Conservation (phyloP, 2,888 invertebrate genomes). For the Corbicula japonica region DNA sequence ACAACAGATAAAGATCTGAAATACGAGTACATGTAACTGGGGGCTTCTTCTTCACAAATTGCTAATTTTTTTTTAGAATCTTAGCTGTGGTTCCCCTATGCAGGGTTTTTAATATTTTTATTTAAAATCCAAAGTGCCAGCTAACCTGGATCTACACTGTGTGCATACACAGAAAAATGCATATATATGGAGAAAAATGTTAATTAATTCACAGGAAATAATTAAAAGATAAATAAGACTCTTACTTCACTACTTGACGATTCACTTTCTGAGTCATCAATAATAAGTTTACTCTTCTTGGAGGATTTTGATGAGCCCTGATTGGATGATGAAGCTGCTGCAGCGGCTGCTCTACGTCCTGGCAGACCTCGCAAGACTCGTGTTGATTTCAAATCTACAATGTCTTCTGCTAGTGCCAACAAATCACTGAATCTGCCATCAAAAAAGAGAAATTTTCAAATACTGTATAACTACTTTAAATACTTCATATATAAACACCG, state of each 20-base stretch:
- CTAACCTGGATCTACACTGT: neutral
- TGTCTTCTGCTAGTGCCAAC: slow-evolving; percentile 95
- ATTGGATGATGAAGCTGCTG: slow-evolving; percentile 67
- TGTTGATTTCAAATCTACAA: slow-evolving; percentile 87
- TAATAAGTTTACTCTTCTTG: slow-evolving; percentile 72
- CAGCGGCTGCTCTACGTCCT: slow-evolving; percentile 77
- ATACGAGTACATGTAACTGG: neutral
- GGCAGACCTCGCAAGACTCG: slow-evolving; percentile 77
- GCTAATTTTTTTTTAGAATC: neutral
- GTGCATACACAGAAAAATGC: neutral
- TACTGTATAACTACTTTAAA: no score
- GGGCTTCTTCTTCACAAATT: neutral
- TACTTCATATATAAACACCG: no score
- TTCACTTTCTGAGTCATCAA: slow-evolving; percentile 77
- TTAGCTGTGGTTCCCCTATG: neutral
- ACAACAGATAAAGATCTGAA: neutral
- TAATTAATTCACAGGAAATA: no score
- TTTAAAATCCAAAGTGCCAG: neutral
- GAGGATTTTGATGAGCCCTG: slow-evolving; percentile 64
- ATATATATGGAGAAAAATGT: neutral
- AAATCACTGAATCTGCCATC: slow-evolving; percentile 90
- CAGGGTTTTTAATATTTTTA: neutral
- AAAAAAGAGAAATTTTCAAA: neutral
- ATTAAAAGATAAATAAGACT: no score
- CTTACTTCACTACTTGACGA: slow-evolving; percentile 78